Percentiles rank a stretch among this genome's conserved stretches.
Evolutionary conservation across 2,113 vertebrate species (phyloP).

Genomic region (Megalops atlanticus): DNA sequence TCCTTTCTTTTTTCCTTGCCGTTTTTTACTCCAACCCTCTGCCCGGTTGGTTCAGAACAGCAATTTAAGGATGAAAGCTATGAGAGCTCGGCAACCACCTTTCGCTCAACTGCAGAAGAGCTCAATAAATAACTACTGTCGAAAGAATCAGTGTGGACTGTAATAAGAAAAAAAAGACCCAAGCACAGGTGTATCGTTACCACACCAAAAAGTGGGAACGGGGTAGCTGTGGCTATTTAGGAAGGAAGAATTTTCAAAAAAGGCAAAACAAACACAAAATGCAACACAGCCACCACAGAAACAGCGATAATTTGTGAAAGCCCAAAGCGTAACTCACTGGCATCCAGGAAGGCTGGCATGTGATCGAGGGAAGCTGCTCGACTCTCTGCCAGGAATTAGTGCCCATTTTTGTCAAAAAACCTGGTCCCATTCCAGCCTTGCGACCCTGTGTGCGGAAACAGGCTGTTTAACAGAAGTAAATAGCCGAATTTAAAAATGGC

Average conservation of each 20-base stretch:
- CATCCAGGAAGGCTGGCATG: slow-evolving; percentile 38
- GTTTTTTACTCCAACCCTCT: background rate
- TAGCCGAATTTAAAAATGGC: slow-evolving; percentile 38
- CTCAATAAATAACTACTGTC: background rate
- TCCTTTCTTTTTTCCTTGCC: background rate
- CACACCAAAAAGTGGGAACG: background rate
- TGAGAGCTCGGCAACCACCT: background rate
- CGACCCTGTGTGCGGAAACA: slow-evolving; percentile 33
- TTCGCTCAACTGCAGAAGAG: background rate
- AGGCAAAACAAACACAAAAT: slow-evolving; percentile 1
- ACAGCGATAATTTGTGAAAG: slow-evolving; percentile 33
- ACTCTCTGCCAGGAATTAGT: slow-evolving; percentile 39
- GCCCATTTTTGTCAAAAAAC: slow-evolving; percentile 41
- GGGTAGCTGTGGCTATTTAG: background rate
- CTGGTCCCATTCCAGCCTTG: slow-evolving; percentile 25
- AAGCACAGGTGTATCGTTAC: background rate
- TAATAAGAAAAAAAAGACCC: background rate
- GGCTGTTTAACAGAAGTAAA: slow-evolving; percentile 47
- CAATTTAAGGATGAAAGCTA: background rate
- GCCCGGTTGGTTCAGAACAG: background rate
- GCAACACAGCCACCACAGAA: background rate
- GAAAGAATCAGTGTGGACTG: background rate
- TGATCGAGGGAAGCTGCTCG: slow-evolving; percentile 27
- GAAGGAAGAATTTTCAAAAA: background rate
- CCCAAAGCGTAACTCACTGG: slow-evolving; percentile 40